These are phyloP conservation scores for Euzophera pinguis DNA, from an alignment of 2,888 invertebrate species.

Conservation along the genomic window DNA sequence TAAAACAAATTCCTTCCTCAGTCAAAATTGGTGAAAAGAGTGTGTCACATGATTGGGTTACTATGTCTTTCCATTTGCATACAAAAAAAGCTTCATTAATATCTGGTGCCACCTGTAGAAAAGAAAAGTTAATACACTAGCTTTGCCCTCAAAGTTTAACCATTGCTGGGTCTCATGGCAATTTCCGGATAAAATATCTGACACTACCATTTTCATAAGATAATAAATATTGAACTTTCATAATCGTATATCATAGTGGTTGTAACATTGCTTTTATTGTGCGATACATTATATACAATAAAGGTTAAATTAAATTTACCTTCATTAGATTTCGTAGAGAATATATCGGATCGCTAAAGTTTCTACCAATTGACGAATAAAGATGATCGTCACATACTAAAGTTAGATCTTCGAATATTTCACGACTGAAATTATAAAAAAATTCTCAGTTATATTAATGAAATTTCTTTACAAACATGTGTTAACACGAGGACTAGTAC, in stretches of 20 bases:
- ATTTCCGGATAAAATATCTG: too few species aligned
- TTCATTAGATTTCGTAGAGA: constrained; percentile 78
- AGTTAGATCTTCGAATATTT: constrained; percentile 63
- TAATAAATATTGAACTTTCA: too few species aligned
- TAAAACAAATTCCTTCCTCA: constrained; percentile 85
- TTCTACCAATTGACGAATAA: constrained; percentile 57
- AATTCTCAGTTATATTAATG: background rate
- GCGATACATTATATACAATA: too few species aligned
- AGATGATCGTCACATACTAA: constrained; percentile 81
- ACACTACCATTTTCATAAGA: too few species aligned
- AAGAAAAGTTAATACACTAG: background rate
- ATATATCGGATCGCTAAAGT: constrained; percentile 60
- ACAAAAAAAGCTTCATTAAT: constrained; percentile 74
- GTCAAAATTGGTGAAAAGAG: constrained; percentile 82
- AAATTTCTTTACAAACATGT: too few species aligned
- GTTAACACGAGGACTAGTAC: too few species aligned
- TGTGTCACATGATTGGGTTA: constrained; percentile 67
- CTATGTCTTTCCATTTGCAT: constrained; percentile 79
- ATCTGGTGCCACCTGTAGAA: constrained; percentile 59
- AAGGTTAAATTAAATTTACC: too few species aligned
- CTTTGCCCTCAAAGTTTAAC: too few species aligned
- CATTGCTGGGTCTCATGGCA: too few species aligned
- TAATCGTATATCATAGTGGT: too few species aligned
- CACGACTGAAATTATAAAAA: background rate
- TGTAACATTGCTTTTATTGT: too few species aligned